Evolutionary conservation across 37 sponge, comb jelly and placozoan genomes (phyloP), one percentile per base, ranked within the genome.

Genomic region (Cladorhizidae sp.): DNA sequence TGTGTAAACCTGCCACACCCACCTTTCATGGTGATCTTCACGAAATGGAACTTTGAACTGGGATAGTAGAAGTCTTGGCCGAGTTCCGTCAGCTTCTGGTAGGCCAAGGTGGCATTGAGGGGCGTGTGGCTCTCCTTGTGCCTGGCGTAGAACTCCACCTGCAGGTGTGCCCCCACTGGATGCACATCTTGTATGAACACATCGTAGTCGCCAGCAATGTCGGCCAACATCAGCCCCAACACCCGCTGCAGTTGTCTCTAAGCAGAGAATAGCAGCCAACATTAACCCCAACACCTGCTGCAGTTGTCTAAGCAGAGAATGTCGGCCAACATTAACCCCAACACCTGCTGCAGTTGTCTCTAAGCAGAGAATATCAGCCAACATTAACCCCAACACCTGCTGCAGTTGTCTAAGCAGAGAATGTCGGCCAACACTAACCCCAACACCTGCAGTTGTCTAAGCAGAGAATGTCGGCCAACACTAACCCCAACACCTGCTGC

Each of bases 61-160:
- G 57, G 18, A 23, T 68, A 59, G 69, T 42, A 25, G 71, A 42
- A 85, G 57, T 77, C 62, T 33, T 76, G 78, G 0, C 85, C 85
- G 12, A 70, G 51, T 57, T 68, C 71, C 1, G 85, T 85, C 78
- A 85, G 36, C 57, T 57, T 76, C 22, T 35, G 23, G 55, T 76
- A 77, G 50, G 71, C 85, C 37, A 58, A 26, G 7, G 74, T 39
- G 25, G 80, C 73, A 64, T 86, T 79, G 55, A 86, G 14, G 0
- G 40, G 40, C 11, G 38, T 15, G 6, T 79, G 26, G 63, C 37
- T 64, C 0, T 20, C 35, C 31, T 78, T 7, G 31, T 49, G 20
- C 18, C 45, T 63, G 40, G 80, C 86, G 29, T 73, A 79, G 86
- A 86, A 86, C 74, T 86, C 86, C 40, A 86, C 80, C 67, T 64